Percentiles rank a stretch among this genome's conserved stretches.
These are phyloP conservation scores for Zaprionus ornatus DNA, from an alignment of 1,140 invertebrate species.

Conservation along the genomic window DNA sequence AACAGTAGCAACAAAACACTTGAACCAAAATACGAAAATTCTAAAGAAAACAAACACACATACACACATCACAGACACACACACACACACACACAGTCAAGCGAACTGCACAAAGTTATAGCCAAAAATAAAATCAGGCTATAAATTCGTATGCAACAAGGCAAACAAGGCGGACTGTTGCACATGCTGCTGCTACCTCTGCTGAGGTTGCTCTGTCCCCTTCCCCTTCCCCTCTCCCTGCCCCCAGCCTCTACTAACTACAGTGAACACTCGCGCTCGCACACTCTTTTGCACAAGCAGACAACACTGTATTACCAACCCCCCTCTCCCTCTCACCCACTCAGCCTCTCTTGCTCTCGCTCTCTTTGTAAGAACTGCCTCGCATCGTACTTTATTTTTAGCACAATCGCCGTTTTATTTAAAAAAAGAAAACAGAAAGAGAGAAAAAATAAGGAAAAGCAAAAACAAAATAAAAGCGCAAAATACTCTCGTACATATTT, in stretches of 20 bases:
- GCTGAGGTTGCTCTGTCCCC: slow-evolving; percentile 17
- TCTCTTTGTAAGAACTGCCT: slow-evolving; percentile 8
- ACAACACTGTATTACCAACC: not conserved
- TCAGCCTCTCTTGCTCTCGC: not conserved
- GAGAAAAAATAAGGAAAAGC: not conserved
- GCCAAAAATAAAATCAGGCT: slow-evolving; percentile 49
- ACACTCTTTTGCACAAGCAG: not conserved
- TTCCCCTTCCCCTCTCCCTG: not conserved
- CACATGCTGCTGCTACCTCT: slow-evolving; percentile 27
- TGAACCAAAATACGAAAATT: slow-evolving; percentile 51
- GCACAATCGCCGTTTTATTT: slow-evolving; percentile 62
- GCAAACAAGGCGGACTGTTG: slow-evolving; percentile 1
- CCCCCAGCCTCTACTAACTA: not conserved
- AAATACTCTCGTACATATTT: slow-evolving; percentile 83
- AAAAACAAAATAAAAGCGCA: slow-evolving; percentile 60
- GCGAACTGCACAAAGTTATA: slow-evolving; percentile 33
- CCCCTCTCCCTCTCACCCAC: not conserved
- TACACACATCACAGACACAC: not conserved
- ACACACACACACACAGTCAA: not conserved
- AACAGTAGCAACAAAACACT: slow-evolving; percentile 33
- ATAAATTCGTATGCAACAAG: slow-evolving; percentile 52
- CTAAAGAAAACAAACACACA: slow-evolving; percentile 42
- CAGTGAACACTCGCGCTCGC: slow-evolving; percentile 19
- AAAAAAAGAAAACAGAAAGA: slow-evolving; percentile 27
- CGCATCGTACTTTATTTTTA: slow-evolving; percentile 53